Evolutionary conservation across 2,113 vertebrate species (phyloP), one percentile per base, ranked within the genome.

Genomic region (Rutilus rutilus): DNA sequence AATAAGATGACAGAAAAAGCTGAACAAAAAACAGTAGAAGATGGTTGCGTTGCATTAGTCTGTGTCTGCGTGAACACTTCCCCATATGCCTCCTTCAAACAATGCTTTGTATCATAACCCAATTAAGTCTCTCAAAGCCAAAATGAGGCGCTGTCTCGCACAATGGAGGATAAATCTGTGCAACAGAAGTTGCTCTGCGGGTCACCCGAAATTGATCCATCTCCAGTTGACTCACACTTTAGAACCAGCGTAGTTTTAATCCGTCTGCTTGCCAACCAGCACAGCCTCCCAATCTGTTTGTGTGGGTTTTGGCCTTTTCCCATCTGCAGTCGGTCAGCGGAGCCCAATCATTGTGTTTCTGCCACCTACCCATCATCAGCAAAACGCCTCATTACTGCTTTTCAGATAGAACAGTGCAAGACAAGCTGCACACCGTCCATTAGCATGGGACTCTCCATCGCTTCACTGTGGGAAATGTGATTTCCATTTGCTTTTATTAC

Each of bases 111-210:
- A 83, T 71, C 30, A 67, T 82, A 83, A 74, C 67, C 67, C 82
- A 73, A 83, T 83, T 83, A 83, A 36, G 82, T 83, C 82, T 59
- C 52, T 71, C 60, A 50, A 78, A 84, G 14, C 36, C 69, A 52
- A 36, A 71, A 47, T 60, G 60, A 77, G 87, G 27, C 52, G 25
- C 84, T 19, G 73, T 81, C 82, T 84, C 45, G 15, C 82, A 75
- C 57, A 67, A 54, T 30, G 52, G 36, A 80, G 50, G 60, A 80
- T 85, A 65, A 78, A 78, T 86, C 86, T 65, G 78, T 71, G 52
- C 45, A 59, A 88, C 87, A 89, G 85, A 89, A 89, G 83, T 42
- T 57, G 65, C 89, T 85, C 87, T 39, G 89, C 57, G 59, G 88
- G 86, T 87, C 82, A 62, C 42, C 54, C 27, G n/a, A 78, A 82